Conservation (phyloP, 1,140 invertebrate genomes). For the Drosophila mojavensis region DNA sequence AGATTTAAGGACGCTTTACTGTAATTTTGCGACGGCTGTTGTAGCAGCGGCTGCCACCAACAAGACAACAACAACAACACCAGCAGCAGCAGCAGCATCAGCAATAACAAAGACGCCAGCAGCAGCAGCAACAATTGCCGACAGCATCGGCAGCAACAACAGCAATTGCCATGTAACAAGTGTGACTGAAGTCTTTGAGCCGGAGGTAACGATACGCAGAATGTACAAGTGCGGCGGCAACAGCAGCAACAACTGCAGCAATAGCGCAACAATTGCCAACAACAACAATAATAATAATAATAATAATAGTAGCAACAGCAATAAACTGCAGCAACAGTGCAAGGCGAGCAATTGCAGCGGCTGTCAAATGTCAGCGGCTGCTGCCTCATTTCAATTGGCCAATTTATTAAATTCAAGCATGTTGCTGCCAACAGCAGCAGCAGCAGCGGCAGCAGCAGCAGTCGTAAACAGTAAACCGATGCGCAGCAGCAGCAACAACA, state of each 20-base stretch:
- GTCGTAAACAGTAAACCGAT: constrained; percentile 26
- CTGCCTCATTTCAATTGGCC: constrained; percentile 79
- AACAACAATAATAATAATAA: constrained; percentile 16
- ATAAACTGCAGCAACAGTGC: constrained; percentile 46
- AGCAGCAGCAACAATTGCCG: constrained; percentile 33
- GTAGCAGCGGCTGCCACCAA: constrained; percentile 73
- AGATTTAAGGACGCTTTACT: constrained; percentile 84
- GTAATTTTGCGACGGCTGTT: constrained; percentile 83
- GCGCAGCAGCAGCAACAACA: constrained; percentile 34
- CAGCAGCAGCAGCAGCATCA: constrained; percentile 36
- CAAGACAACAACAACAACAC: constrained; percentile 38
- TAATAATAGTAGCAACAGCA: neutral
- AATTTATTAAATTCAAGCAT: constrained; percentile 65
- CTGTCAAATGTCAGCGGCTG: constrained; percentile 77
- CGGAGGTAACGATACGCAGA: constrained; percentile 78
- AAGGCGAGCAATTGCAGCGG: constrained; percentile 66
- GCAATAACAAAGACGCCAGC: constrained; percentile 35
- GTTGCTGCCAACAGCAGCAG: constrained; percentile 52
- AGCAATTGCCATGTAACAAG: constrained; percentile 23
- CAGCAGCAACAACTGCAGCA: constrained; percentile 16
- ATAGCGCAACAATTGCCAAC: constrained; percentile 19
- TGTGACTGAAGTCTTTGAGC: constrained; percentile 66
- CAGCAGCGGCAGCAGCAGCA: constrained; percentile 20
- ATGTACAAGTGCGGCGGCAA: constrained; percentile 75
- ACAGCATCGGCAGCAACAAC: constrained; percentile 12